A percentile compares a stretch with the other conserved stretches of the same genome.
Evolutionary conservation across 2,888 invertebrate species (phyloP).

Genomic region (Acanthosepion pharaonis): DNA sequence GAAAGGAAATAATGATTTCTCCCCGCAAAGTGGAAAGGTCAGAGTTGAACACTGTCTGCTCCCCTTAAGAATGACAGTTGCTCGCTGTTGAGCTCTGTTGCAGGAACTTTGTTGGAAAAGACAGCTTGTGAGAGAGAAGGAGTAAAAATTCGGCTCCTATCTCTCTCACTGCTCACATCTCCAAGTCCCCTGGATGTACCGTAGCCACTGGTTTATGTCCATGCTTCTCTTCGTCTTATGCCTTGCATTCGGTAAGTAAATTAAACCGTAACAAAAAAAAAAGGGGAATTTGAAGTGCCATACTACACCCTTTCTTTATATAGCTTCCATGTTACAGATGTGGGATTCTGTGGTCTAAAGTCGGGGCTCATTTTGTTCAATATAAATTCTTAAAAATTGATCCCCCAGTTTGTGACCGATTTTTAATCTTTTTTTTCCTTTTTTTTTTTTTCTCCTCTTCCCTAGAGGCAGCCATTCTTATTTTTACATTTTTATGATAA

Average conservation of each 20-base stretch:
- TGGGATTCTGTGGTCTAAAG: too few species aligned
- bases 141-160: background rate
- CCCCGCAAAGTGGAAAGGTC: background rate
- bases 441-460: too few species aligned
- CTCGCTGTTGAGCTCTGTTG: background rate
- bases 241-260: conserved; percentile 1
- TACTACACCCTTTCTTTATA: too few species aligned
- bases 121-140: background rate
- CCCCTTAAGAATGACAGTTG: background rate
- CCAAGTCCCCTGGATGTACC: background rate
- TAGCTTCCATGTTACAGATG: too few species aligned
- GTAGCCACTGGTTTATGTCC: background rate
- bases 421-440: too few species aligned
- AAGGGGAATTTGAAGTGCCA: too few species aligned
- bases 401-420: too few species aligned
- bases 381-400: too few species aligned
- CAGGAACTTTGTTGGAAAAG: background rate
- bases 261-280: too few species aligned
- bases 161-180: background rate
- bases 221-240: conserved; percentile 1
- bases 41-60: conserved; percentile 21
- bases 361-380: too few species aligned
- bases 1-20: background rate
- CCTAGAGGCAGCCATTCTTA: too few species aligned
- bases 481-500: too few species aligned